Base-by-base conservation (phyloP, 2,888 invertebrate species). In the Seira sanloemensis region DNA sequence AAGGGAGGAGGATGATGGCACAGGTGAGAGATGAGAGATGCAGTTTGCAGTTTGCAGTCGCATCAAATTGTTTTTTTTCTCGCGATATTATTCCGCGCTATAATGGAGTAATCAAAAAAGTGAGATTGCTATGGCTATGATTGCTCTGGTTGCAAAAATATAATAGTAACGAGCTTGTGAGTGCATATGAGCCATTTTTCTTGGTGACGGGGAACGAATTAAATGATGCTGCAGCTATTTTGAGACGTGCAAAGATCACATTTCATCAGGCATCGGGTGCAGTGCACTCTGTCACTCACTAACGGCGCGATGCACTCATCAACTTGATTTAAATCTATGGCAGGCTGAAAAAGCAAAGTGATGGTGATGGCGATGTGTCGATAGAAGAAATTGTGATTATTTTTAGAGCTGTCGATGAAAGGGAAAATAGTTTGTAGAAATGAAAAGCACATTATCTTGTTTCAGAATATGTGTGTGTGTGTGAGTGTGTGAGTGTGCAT, bases 251-350 rank as follows among this genome's bases (percentile, higher is more conserved):
- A 12, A 37, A 37, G 37, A 37, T 37, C 37, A 37, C 7, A 12
- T 37, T n/a, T n/a, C n/a, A n/a, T n/a, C n/a, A n/a, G n/a, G n/a
- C n/a, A n/a, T n/a, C 12, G 37, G 7, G 12, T 37, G 37, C 12
- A 5, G 37, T 37, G 37, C 37, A 9, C 37, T 37, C 37, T n/a
- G n/a, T n/a, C n/a, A n/a, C n/a, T n/a, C n/a, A n/a, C n/a, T n/a
- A n/a, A n/a, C 37, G 37, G 37, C 37, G 12, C 12, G 37, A 4
- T 37, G 4, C 37, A 37, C 12, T 37, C 37, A 37, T 58, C 58
- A 58, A 58, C n/a, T 58, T 58, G 58, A 58, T 58, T 58, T 58
- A 58, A n/a, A 58, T 58, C 58, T 58, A 58, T 18, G 58, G n/a
- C 58, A 58, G 18, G 58, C n/a, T 58, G 58, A 58, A 37, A 37